phyloP scores from a whole-genome alignment of 2,888 invertebrate genomes.

The Coecobrya sp. region DNA sequence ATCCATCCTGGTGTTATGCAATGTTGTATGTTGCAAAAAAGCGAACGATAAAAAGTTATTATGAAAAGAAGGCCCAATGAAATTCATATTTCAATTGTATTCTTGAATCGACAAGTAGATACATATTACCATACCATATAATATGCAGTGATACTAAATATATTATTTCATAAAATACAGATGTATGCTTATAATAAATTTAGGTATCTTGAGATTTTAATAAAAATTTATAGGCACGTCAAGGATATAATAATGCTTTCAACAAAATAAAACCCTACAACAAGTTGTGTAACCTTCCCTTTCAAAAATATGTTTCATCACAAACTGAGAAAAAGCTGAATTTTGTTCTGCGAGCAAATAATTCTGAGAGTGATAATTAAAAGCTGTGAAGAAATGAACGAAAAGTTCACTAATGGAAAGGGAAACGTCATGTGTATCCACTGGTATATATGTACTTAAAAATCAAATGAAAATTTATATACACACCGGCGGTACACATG shows the following conservation, averaged over 20 bases:
- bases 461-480: slow-evolving; percentile 1
- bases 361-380: slow-evolving; percentile 47
- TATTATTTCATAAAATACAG: too few relatives aligned
- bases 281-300: background rate
- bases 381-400: slow-evolving; percentile 1
- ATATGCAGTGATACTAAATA: too few relatives aligned
- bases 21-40: background rate
- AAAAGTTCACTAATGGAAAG: slow-evolving; percentile 15
- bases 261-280: background rate
- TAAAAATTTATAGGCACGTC: background rate
- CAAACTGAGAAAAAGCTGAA: slow-evolving; percentile 15
- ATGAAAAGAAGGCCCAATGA: background rate
- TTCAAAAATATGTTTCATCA: background rate
- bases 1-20: background rate
- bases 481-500: background rate
- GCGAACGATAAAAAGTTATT: background rate
- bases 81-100: too few relatives aligned
- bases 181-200: too few relatives aligned
- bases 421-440: background rate
- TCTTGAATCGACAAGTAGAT: too few relatives aligned
- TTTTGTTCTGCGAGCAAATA: background rate
- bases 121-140: too few relatives aligned
- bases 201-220: background rate
- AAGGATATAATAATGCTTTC: background rate
- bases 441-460: background rate